These are phyloP conservation scores for Melanotaenia pygmaea DNA, from an alignment of 2,797 vertebrate species.

Conservation along the genomic window DNA sequence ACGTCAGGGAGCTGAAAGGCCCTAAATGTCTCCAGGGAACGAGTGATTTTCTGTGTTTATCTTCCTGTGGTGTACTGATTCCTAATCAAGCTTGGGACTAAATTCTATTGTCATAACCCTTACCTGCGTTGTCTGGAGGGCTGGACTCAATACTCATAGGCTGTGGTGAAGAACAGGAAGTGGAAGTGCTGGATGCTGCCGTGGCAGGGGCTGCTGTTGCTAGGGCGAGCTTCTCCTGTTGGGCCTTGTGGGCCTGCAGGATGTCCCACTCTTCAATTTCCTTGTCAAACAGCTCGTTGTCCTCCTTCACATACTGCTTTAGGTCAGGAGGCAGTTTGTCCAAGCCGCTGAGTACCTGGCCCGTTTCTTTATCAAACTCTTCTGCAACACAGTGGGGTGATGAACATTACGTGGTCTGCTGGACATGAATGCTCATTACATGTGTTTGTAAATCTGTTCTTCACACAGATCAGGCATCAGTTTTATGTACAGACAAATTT, in stretches of 20 bases:
- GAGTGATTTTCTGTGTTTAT: conserved; percentile 5
- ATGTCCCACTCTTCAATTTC: conserved; percentile 94
- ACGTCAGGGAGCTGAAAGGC: not conserved
- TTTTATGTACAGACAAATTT: not conserved
- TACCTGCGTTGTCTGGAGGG: conserved; percentile 79
- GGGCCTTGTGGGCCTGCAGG: conserved; percentile 88
- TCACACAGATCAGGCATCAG: not conserved
- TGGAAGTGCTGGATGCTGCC: conserved; percentile 55
- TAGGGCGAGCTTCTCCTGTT: conserved; percentile 91
- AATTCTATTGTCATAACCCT: conserved; percentile 32
- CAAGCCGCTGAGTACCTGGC: conserved; percentile 92
- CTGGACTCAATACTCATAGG: conserved; percentile 79
- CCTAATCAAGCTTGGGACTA: not conserved
- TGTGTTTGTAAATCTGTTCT: not conserved
- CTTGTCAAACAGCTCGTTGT: conserved; percentile 93
- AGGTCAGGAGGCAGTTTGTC: conserved; percentile 95
- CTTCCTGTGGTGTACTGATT: conserved; percentile 21
- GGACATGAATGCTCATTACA: not conserved
- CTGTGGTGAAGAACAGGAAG: conserved; percentile 78
- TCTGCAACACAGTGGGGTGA: conserved; percentile 78
- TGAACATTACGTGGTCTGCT: not conserved
- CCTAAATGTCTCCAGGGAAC: not conserved
- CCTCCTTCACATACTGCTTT: conserved; percentile 92
- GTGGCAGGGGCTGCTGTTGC: conserved; percentile 71
- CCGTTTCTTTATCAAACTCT: conserved; percentile 96